phyloP scores from a whole-genome alignment of 2,888 invertebrate genomes.

The Scrobipalpa costella region DNA sequence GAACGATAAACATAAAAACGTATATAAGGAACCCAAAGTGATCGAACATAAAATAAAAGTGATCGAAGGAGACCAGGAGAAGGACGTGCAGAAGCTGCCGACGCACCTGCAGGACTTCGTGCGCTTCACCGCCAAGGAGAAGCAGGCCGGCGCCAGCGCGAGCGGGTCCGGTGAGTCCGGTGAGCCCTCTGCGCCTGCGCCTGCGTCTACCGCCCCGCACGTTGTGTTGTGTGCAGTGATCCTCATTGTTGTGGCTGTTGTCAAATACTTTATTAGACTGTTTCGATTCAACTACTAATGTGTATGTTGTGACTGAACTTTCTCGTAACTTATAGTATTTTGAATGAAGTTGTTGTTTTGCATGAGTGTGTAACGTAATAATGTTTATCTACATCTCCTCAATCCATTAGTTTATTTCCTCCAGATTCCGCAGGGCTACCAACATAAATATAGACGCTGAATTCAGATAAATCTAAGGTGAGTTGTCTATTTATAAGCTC shows the following conservation, averaged over 20 bases:
- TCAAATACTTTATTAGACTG: conserved; percentile 66
- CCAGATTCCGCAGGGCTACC: conserved; percentile 18
- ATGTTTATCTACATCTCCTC: conserved; percentile 21
- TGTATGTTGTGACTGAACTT: conserved; percentile 40
- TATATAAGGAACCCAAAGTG: conserved; percentile 69
- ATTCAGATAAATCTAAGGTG: conserved; percentile 43
- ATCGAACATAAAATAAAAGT: conserved; percentile 81
- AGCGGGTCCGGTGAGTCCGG: conserved; percentile 68
- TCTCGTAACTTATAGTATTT: conserved; percentile 13
- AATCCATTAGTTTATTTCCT: conserved; percentile 21
- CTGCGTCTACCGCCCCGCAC: conserved; percentile 70
- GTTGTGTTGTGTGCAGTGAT: conserved; percentile 76
- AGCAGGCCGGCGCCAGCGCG: conserved; percentile 78
- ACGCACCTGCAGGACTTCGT: conserved; percentile 91
- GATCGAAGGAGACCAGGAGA: conserved; percentile 83
- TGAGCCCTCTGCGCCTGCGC: conserved; percentile 36
- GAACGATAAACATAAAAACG: conserved; percentile 57
- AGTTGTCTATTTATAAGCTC: conserved; percentile 38
- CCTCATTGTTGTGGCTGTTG: conserved; percentile 69
- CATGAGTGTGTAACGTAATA: conserved; percentile 48
- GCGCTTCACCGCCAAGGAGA: conserved; percentile 79
- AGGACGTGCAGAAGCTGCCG: conserved; percentile 84
- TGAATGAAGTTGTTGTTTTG: conserved; percentile 48
- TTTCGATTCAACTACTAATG: conserved; percentile 51
- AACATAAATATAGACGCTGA: conserved; percentile 26